A percentile compares a stretch with the other conserved stretches of the same genome.
These are phyloP conservation scores for Arizona elegans DNA, from an alignment of 2,113 vertebrate species.

Conservation along the genomic window DNA sequence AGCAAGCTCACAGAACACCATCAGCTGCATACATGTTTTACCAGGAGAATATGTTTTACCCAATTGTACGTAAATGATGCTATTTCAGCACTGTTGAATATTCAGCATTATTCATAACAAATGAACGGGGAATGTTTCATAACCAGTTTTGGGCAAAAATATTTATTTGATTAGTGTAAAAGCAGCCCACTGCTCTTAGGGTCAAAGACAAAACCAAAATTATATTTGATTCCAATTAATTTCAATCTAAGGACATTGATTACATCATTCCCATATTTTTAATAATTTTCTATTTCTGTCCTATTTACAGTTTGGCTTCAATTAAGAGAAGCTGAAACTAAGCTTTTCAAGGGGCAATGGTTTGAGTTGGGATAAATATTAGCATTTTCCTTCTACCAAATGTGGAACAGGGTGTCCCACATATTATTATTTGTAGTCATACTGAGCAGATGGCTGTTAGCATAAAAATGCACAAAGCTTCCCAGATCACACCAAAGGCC, in stretches of 20 bases:
- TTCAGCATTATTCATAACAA: not conserved
- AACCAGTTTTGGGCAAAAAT: not conserved
- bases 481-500: not conserved
- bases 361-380: not conserved
- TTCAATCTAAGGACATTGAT: not conserved
- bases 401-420: not conserved
- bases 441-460: not conserved
- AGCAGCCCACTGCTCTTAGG: not conserved
- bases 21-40: not conserved
- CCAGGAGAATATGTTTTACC: not conserved
- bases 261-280: not conserved
- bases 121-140: not conserved
- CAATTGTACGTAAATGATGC: not conserved
- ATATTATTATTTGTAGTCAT: not conserved
- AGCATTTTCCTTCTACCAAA: not conserved
- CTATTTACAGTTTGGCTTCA: not conserved
- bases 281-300: not conserved
- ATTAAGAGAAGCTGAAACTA: not conserved
- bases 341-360: not conserved
- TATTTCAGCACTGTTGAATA: not conserved
- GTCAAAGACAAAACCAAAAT: not conserved
- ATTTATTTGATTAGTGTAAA: not conserved
- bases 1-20: not conserved
- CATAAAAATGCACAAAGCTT: not conserved
- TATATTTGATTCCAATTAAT: not conserved